Evolutionary conservation across 2,888 invertebrate genomes (phyloP).

Genomic region (Mythimna loreyi): DNA sequence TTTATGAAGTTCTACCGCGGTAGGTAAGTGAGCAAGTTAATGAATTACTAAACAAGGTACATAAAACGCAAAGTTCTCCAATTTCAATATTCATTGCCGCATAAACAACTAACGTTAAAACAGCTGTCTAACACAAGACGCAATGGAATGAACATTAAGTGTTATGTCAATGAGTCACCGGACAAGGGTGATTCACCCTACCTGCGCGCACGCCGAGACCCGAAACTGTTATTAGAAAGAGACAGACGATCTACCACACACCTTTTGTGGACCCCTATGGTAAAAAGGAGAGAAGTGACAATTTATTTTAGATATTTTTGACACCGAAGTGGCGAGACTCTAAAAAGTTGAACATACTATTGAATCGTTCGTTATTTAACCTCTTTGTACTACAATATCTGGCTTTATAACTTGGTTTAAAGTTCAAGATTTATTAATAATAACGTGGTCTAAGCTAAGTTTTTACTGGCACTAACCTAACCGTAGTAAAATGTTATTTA

Average conservation of each 20-base stretch:
- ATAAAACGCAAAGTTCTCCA: neutral
- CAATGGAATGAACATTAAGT: constrained; percentile 53
- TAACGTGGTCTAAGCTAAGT: constrained; percentile 32
- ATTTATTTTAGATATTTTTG: constrained; percentile 64
- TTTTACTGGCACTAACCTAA: constrained; percentile 48
- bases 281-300: constrained; percentile 61
- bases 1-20: neutral
- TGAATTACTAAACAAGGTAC: constrained; percentile 19
- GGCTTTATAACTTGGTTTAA: constrained; percentile 8
- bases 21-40: neutral
- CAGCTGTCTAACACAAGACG: constrained; percentile 37
- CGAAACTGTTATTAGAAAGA: constrained; percentile 64
- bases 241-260: constrained; percentile 67
- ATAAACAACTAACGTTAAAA: constrained; percentile 21
- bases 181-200: constrained; percentile 70
- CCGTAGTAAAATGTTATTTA: constrained; percentile 36
- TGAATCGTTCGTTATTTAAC: constrained; percentile 21
- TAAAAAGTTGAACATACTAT: constrained; percentile 51
- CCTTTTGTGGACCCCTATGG: constrained; percentile 67
- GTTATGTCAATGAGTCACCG: constrained; percentile 60
- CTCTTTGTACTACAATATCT: constrained; percentile 11
- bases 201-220: constrained; percentile 67
- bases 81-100: constrained; percentile 27
- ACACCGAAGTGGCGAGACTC: constrained; percentile 55
- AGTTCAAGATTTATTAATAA: constrained; percentile 30